These are phyloP conservation scores for Noctua pronuba DNA, from an alignment of 2,888 invertebrate species.

Conservation along the genomic window DNA sequence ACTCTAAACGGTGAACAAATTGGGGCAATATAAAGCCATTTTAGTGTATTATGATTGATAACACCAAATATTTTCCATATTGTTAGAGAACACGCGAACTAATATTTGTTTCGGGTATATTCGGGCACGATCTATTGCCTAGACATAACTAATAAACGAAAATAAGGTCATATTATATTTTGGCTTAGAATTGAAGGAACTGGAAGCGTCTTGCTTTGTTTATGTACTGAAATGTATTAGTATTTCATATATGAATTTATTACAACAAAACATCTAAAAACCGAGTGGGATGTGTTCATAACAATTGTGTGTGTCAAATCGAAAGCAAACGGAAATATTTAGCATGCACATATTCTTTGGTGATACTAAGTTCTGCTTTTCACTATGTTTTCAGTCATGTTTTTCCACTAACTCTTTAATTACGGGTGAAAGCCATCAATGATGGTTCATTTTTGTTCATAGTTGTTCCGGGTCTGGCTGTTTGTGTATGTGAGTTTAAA, in stretches of 20 bases:
- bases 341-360: too few species aligned
- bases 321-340: too few species aligned
- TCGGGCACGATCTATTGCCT: conserved; percentile 27
- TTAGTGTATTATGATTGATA: conserved; percentile 43
- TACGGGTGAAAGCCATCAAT: background rate
- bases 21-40: conserved; percentile 27
- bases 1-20: background rate
- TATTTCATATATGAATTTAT: background rate
- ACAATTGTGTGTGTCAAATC: too few species aligned
- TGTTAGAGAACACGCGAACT: conserved; percentile 28
- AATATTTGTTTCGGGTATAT: conserved; percentile 39
- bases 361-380: too few species aligned
- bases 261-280: background rate
- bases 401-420: background rate
- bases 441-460: too few species aligned
- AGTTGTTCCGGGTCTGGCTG: too few species aligned
- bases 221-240: background rate
- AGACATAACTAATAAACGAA: conserved; percentile 1
- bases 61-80: conserved; percentile 29
- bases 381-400: too few species aligned
- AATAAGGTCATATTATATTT: conserved; percentile 11
- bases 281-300: background rate
- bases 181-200: conserved; percentile 11
- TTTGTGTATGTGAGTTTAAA: too few species aligned
- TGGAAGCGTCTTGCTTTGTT: conserved; percentile 9